Evolutionary conservation across 2,888 invertebrate species (phyloP), one percentile per base, ranked within the genome.

Genomic region (Anticlea derivata): DNA sequence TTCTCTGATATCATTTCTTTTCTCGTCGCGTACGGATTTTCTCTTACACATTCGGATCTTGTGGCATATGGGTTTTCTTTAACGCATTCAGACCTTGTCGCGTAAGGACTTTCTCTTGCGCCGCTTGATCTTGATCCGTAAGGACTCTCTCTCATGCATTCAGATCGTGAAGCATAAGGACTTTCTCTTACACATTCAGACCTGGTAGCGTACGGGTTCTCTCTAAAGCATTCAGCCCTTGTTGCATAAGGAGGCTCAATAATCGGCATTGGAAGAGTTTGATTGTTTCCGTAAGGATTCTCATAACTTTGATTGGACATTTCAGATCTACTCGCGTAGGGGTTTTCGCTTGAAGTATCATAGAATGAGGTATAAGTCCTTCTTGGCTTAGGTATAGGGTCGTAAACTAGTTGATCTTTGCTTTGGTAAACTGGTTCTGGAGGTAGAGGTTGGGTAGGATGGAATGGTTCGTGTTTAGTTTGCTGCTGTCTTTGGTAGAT

Each of bases 401-500:
- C 91, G 60, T 91, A 91, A 57, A 90, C 75, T 65, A 89, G 68
- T 65, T 86, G 87, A 37, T 89, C 88, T 80, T 89, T 90, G 61
- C 88, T 88, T 88, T 91, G 90, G 86, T 90, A 90, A 63, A 84
- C 63, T 46, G 90, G 90, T 77, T 91, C 91, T 70, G 86, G 88
- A 85, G 89, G 90, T 88, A 89, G 77, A 33, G 89, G 86, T 78
- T 89, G 90, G 38, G 87, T 81, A 38, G 91, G 91, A 59, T 86
- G 85, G 71, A 91, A 91, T 11, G 88, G 87, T 80, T 91, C 91
- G 50, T 91, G 90, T 70, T 86, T 88, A 48, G 74, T 78, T 74
- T 90, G 89, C 57, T 87, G 86, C 50, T 85, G 86, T 82, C 91
- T 87, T 88, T 91, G 91, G 87, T 91, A 91, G 66, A 91, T 86